A percentile compares a stretch with the other conserved stretches of the same genome.
These are phyloP conservation scores for Cryptocephalus moraei DNA, from an alignment of 2,888 invertebrate species.

Conservation along the genomic window DNA sequence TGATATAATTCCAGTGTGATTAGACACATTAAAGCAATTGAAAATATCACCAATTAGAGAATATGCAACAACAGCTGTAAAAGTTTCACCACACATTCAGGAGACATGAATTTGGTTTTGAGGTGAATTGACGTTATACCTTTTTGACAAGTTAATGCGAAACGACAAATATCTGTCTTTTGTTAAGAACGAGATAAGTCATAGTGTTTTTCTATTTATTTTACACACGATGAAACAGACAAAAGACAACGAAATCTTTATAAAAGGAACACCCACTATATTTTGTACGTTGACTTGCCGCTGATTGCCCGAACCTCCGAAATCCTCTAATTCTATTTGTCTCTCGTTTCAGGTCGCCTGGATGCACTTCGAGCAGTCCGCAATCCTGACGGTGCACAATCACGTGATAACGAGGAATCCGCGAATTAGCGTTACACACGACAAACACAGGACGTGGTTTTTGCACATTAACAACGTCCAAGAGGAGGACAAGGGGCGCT, in stretches of 20 bases:
- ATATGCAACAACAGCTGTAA: too few relatives aligned
- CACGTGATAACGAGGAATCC: conserved; percentile 91
- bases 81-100: too few relatives aligned
- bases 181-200: too few relatives aligned
- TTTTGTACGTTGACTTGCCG: not conserved
- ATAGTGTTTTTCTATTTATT: too few relatives aligned
- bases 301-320: not conserved
- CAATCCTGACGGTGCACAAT: conserved; percentile 85
- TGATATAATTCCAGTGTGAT: too few relatives aligned
- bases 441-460: conserved; percentile 88
- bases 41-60: too few relatives aligned
- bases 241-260: not conserved
- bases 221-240: too few relatives aligned
- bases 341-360: conserved; percentile 70
- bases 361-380: conserved; percentile 93
- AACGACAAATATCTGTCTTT: too few relatives aligned
- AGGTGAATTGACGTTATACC: too few relatives aligned
- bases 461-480: conserved; percentile 87
- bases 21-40: too few relatives aligned
- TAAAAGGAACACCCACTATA: not conserved
- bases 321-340: conserved; percentile 2
- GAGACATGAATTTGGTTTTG: too few relatives aligned
- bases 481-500: conserved; percentile 82
- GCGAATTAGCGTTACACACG: conserved; percentile 82
- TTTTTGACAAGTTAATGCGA: too few relatives aligned